These are phyloP conservation scores for Ranitomeya imitator DNA, from an alignment of 2,113 vertebrate genomes.

Conservation along the genomic window DNA sequence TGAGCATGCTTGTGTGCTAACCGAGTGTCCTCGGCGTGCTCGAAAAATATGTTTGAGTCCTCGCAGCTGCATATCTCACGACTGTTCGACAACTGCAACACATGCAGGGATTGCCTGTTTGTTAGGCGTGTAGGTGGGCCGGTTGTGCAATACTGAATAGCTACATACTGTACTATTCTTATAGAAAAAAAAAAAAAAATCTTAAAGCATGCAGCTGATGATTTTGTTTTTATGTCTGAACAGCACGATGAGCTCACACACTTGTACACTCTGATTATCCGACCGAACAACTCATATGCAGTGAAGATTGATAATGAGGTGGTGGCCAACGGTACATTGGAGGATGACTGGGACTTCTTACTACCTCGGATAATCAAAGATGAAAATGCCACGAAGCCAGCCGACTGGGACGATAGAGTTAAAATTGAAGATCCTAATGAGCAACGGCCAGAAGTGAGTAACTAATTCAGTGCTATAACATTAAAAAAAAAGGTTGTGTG, in stretches of 20 bases:
- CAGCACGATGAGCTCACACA: conserved; percentile 83
- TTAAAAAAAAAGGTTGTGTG: neutral
- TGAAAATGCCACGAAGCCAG: conserved; percentile 77
- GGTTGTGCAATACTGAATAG: too few relatives aligned
- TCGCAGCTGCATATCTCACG: too few relatives aligned
- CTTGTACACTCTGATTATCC: conserved; percentile 81
- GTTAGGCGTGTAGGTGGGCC: too few relatives aligned
- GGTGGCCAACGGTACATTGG: conserved; percentile 76
- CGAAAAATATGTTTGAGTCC: too few relatives aligned
- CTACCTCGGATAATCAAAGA: conserved; percentile 81
- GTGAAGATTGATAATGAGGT: conserved; percentile 87
- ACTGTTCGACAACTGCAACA: too few relatives aligned
- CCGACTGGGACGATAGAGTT: conserved; percentile 82
- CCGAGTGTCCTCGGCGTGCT: too few relatives aligned
- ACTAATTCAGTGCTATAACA: neutral
- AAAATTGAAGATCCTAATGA: conserved; percentile 81
- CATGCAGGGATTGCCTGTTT: too few relatives aligned
- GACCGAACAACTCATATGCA: conserved; percentile 82
- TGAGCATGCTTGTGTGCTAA: too few relatives aligned
- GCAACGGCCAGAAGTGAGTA: conserved; percentile 79
- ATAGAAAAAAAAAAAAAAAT: too few relatives aligned
- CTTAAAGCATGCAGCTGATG: too few relatives aligned
- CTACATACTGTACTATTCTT: too few relatives aligned
- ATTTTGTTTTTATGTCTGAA: conserved; percentile 18
- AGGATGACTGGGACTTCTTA: conserved; percentile 84